Evolutionary conservation across 2,888 invertebrate species (phyloP).

Genomic region (Epistrophella euchroma): DNA sequence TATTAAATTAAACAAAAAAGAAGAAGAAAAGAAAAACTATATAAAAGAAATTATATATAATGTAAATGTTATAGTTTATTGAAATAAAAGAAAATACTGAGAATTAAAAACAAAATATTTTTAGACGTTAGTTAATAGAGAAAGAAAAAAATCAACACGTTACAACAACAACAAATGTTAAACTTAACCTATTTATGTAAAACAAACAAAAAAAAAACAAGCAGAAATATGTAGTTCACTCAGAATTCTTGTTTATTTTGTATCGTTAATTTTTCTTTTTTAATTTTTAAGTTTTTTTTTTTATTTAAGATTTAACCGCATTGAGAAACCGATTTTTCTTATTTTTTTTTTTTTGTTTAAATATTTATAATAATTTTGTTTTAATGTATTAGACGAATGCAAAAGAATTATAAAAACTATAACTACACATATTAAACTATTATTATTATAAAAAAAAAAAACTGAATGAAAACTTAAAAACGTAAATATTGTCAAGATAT

Average conservation of each 20-base stretch:
- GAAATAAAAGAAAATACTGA: slow-evolving; percentile 42
- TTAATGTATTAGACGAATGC: slow-evolving; percentile 59
- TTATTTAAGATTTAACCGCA: slow-evolving; percentile 44
- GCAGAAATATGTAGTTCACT: slow-evolving; percentile 28
- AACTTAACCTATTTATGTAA: slow-evolving; percentile 72
- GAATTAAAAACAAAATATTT: slow-evolving; percentile 56
- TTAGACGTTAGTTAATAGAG: slow-evolving; percentile 64
- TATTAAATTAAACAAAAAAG: slow-evolving; percentile 15
- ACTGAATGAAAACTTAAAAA: slow-evolving; percentile 23
- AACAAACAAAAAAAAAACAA: slow-evolving; percentile 28
- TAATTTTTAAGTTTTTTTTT: slow-evolving; percentile 41
- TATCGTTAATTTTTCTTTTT: slow-evolving; percentile 56
- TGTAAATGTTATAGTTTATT: slow-evolving; percentile 72
- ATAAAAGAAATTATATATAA: slow-evolving; percentile 62
- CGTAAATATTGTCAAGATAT: slow-evolving; percentile 5
- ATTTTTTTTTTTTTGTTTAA: slow-evolving; percentile 42
- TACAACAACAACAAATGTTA: slow-evolving; percentile 67
- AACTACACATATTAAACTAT: slow-evolving; percentile 36
- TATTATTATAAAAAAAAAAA: no score
- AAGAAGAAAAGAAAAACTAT: slow-evolving; percentile 44
- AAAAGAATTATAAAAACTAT: slow-evolving; percentile 43
- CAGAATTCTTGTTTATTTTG: slow-evolving; percentile 58
- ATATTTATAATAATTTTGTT: slow-evolving; percentile 40
- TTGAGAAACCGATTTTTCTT: slow-evolving; percentile 53
- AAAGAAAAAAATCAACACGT: slow-evolving; percentile 48